Evolutionary conservation across 2,113 vertebrate genomes (phyloP).

Genomic region (Tyrannus savana): DNA sequence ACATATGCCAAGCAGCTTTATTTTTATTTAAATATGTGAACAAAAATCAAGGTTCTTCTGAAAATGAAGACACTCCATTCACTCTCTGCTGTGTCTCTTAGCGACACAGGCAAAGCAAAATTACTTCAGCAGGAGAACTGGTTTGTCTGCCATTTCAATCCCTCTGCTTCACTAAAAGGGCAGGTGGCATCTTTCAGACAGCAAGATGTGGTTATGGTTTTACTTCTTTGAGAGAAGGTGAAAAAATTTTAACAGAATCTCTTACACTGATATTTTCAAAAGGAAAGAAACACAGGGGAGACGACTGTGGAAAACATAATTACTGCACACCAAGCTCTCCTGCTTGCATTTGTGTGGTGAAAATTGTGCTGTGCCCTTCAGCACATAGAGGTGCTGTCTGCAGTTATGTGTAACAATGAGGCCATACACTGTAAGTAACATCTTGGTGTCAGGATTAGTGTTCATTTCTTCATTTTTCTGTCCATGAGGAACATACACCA

Average conservation of each 20-base stretch:
- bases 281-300: neutral
- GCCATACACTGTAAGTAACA: neutral
- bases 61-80: neutral
- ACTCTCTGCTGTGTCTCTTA: neutral
- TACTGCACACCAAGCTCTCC: neutral
- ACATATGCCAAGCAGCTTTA: neutral
- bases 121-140: neutral
- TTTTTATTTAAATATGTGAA: neutral
- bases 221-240: neutral
- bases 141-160: neutral
- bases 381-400: fast-evolving
- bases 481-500: neutral
- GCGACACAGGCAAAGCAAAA: neutral
- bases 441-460: neutral
- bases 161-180: neutral
- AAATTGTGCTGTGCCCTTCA: neutral
- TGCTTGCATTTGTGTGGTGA: neutral
- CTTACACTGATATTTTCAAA: neutral
- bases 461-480: neutral
- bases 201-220: neutral
- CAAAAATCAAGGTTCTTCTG: neutral
- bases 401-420: neutral
- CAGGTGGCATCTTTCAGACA: neutral
- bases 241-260: neutral
- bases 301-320: neutral